A percentile compares a stretch with the other conserved stretches of the same genome.
phyloP scores from a whole-genome alignment of 1,140 invertebrate species.

The Temnothorax nylanderi region DNA sequence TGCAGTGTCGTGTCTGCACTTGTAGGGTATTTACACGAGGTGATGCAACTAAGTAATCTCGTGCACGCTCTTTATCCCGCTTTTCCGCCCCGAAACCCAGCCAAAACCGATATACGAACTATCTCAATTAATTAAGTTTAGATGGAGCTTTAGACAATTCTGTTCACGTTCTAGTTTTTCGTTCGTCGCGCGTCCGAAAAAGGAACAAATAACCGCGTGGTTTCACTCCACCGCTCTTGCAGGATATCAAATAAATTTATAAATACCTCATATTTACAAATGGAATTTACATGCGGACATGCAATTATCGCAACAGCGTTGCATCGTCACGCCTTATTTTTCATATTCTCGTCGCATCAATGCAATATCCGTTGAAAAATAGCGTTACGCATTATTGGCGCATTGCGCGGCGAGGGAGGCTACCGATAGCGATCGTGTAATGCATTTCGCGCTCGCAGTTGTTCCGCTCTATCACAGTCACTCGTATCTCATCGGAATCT shows the following conservation, averaged over 20 bases:
- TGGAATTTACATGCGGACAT: background rate
- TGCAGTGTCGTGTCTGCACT: background rate
- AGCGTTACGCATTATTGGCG: background rate
- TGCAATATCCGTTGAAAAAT: background rate
- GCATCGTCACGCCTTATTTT: background rate
- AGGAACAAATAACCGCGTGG: background rate
- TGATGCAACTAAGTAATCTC: constrained; percentile 4
- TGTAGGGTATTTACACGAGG: constrained; percentile 5
- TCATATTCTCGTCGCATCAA: background rate
- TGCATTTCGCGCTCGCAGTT: background rate
- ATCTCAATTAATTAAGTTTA: constrained; percentile 62
- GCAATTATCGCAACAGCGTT: background rate
- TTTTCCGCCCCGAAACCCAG: background rate
- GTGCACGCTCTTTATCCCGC: background rate
- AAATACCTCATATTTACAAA: background rate
- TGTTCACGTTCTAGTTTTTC: background rate
- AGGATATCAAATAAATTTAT: background rate
- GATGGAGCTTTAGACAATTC: constrained; percentile 47
- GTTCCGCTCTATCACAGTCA: background rate
- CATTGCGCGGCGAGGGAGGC: background rate
- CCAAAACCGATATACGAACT: constrained; percentile 54
- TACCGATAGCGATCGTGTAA: background rate
- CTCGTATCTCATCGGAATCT: background rate
- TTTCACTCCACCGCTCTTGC: too few relatives aligned
- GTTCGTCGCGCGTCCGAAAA: background rate